A percentile compares a stretch with the other conserved stretches of the same genome.
Evolutionary conservation across 2,888 invertebrate species (phyloP).

Genomic region (Drosophila hamatofila): DNA sequence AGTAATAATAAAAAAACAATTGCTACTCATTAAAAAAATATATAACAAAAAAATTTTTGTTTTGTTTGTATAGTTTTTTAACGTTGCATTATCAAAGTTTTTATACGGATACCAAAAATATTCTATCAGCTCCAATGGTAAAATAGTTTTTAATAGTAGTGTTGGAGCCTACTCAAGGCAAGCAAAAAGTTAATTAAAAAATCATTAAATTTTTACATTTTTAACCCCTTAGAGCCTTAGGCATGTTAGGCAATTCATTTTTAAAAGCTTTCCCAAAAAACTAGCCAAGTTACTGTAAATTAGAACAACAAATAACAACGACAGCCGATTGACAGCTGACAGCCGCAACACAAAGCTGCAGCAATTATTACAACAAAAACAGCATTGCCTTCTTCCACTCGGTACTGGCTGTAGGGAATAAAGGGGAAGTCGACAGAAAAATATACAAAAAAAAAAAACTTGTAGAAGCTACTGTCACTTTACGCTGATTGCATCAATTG

Average conservation of each 20-base stretch:
- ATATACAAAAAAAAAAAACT: constrained; percentile 9
- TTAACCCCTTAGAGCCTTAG: not conserved
- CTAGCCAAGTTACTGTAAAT: constrained; percentile 29
- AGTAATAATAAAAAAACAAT: no score
- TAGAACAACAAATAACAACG: constrained; percentile 31
- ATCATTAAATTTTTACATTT: no score
- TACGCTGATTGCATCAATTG: constrained; percentile 81
- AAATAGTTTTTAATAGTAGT: no score
- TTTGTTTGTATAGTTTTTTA: no score
- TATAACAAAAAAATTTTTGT: no score
- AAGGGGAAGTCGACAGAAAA: not conserved
- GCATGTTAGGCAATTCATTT: not conserved
- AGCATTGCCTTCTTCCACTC: not conserved
- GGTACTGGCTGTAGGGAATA: not conserved
- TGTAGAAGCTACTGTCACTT: constrained; percentile 74
- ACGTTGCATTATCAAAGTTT: no score
- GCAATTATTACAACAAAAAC: constrained; percentile 40
- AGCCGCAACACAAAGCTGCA: constrained; percentile 53
- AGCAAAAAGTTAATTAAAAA: no score
- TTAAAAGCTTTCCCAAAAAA: constrained; percentile 18
- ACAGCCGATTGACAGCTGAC: constrained; percentile 46
- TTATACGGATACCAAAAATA: no score
- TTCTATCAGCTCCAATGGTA: no score
- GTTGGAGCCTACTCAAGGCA: no score
- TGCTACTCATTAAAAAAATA: no score